A percentile compares a stretch with the other conserved stretches of the same genome.
These are phyloP conservation scores for Chaetodon trifascialis DNA, from an alignment of 2,113 vertebrate species.

Conservation along the genomic window DNA sequence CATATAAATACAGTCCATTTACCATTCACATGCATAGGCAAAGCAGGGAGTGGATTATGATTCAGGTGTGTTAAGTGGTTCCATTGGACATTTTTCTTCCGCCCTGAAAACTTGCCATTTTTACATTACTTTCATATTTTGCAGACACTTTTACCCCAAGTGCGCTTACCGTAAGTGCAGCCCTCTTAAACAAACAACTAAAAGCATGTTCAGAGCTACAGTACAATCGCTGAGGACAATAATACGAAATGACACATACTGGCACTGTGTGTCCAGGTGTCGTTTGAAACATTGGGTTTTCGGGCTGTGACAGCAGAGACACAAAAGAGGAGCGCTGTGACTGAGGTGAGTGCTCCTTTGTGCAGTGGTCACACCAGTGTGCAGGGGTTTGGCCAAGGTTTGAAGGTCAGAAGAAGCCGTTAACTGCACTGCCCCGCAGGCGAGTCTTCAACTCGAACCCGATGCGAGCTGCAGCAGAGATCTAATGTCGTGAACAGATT, in stretches of 20 bases:
- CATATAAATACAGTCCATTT: too few relatives aligned
- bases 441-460: conserved; percentile 29
- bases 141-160: not conserved
- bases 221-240: not conserved
- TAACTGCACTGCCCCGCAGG: not conserved
- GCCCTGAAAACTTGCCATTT: not conserved
- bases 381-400: not conserved
- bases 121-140: not conserved
- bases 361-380: not conserved
- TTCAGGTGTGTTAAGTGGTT: conserved; percentile 1
- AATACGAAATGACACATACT: not conserved
- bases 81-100: not conserved
- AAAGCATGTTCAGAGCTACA: not conserved
- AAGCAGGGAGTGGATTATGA: conserved; percentile 8
- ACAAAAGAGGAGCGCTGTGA: conserved; percentile 18
- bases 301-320: not conserved
- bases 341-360: not conserved
- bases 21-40: not conserved
- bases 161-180: conserved; percentile 6
- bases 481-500: not conserved
- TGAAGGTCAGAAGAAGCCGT: not conserved
- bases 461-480: not conserved
- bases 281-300: conserved; percentile 6
- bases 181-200: not conserved
- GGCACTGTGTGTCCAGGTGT: not conserved